Evolutionary conservation across 2,888 invertebrate species (phyloP).

Genomic region (Chromoteleia sp.): DNA sequence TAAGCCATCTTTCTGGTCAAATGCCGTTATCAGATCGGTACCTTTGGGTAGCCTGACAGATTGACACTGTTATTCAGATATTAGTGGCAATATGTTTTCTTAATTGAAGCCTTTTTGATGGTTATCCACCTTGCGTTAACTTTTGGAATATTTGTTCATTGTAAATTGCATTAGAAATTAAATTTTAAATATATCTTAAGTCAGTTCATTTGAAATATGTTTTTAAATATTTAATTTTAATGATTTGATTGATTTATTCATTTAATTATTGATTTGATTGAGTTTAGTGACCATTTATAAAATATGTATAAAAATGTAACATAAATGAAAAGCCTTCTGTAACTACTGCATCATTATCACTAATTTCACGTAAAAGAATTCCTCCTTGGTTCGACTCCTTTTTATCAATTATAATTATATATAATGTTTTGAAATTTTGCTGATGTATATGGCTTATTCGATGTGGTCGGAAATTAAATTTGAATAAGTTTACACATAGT

Average conservation of each 20-base stretch:
- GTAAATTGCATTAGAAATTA: too few species aligned
- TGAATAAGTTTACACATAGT: conserved; percentile 17
- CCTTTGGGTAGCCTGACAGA: conserved; percentile 81
- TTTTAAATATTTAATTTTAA: too few species aligned
- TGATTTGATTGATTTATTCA: too few species aligned
- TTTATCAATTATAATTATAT: conserved; percentile 1
- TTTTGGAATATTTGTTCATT: not conserved
- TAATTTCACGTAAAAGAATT: not conserved
- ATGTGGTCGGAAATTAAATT: conserved; percentile 8
- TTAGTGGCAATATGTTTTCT: conserved; percentile 83
- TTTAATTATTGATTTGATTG: too few species aligned
- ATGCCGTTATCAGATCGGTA: conserved; percentile 77
- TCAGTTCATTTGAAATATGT: too few species aligned
- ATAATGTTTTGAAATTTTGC: not conserved
- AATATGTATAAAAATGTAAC: too few species aligned
- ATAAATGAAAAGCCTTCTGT: too few species aligned
- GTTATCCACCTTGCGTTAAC: not conserved
- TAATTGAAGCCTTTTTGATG: conserved; percentile 78
- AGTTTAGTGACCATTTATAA: too few species aligned
- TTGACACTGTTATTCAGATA: conserved; percentile 82
- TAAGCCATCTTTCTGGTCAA: conserved; percentile 61
- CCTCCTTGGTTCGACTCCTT: not conserved
- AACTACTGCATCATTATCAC: too few species aligned
- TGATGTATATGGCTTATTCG: conserved; percentile 6
- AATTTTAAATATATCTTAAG: too few species aligned